Percentiles rank a stretch among this genome's conserved stretches.
These are phyloP conservation scores for Pristionchus arcanus DNA, from an alignment of 2,888 invertebrate genomes.

Conservation along the genomic window DNA sequence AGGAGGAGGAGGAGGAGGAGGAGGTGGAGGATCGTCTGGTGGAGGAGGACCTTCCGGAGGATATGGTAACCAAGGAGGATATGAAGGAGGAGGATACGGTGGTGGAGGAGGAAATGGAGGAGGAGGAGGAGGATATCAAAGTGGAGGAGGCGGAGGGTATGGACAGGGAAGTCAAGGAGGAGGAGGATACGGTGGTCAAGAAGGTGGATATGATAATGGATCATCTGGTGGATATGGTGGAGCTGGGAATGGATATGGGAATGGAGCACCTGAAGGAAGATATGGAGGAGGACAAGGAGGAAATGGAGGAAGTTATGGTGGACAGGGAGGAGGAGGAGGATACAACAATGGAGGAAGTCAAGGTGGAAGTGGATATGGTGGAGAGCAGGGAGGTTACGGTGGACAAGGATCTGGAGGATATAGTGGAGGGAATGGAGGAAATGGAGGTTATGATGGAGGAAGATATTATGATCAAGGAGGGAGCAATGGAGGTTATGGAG, in stretches of 20 bases:
- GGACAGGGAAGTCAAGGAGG: conserved; percentile 5
- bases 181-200: conserved; percentile 40
- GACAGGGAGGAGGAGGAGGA: background rate
- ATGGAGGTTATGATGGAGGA: conserved; percentile 45
- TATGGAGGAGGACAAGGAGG: conserved; percentile 14
- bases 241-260: background rate
- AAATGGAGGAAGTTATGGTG: background rate
- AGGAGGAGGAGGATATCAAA: background rate
- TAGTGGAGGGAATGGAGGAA: conserved; percentile 1
- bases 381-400: conserved; percentile 17
- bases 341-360: background rate
- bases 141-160: background rate
- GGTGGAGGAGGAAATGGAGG: conserved; percentile 23
- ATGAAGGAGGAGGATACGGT: conserved; percentile 33
- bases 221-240: background rate
- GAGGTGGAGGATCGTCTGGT: background rate
- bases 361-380: conserved; percentile 26
- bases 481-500: conserved; percentile 27
- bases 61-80: background rate
- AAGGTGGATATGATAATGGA: conserved; percentile 5
- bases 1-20: conserved; percentile 11
- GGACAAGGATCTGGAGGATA: background rate
- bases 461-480: conserved; percentile 20
- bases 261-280: background rate
- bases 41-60: conserved; percentile 1